Evolutionary conservation across 2,797 vertebrate species (phyloP).

Genomic region (Dryobates pubescens): DNA sequence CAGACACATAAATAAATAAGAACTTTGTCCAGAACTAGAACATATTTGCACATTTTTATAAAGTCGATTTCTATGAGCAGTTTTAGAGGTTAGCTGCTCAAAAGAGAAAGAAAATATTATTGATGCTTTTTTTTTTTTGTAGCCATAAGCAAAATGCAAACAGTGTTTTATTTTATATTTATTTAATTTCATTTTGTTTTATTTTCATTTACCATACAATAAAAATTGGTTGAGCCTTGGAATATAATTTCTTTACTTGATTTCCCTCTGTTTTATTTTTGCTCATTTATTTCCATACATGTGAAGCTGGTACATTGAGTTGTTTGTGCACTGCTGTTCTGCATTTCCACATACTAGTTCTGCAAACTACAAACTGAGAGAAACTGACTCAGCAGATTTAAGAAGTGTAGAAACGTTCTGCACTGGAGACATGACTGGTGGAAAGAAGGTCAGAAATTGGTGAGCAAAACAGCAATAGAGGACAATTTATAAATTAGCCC

Average conservation of each 20-base stretch:
- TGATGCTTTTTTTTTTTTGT: neutral
- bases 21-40: neutral
- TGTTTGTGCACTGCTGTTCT: neutral
- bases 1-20: neutral
- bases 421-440: neutral
- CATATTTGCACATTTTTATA: neutral
- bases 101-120: neutral
- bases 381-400: neutral
- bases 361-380: neutral
- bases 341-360: neutral
- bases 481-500: neutral
- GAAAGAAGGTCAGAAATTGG: neutral
- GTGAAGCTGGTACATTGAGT: fast-evolving
- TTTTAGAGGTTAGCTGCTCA: neutral
- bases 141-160: neutral
- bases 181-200: neutral
- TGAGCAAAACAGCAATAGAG: neutral
- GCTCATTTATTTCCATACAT: neutral
- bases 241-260: neutral
- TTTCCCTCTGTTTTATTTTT: neutral
- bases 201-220: neutral
- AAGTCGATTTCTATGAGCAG: neutral
- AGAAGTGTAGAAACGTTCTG: neutral
- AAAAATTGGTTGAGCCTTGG: neutral
- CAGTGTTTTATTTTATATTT: neutral